Conservation (phyloP, 2,113 vertebrate genomes). For the Brachypteracias leptosomus region DNA sequence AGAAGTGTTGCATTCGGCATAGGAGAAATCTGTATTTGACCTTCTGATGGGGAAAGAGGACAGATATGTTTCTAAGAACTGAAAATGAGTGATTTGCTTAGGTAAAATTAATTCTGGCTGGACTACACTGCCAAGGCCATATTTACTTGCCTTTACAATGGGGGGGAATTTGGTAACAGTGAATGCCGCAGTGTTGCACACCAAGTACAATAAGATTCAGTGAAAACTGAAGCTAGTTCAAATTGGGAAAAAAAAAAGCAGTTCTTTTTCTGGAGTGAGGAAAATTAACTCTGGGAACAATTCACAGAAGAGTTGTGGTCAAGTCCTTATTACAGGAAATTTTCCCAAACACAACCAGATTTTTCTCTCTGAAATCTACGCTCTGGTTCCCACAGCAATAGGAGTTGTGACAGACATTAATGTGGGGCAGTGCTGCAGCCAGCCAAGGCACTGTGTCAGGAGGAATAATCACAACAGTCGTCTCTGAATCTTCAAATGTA, state of each 20-base stretch:
- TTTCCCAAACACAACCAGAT: not conserved
- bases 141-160: not conserved
- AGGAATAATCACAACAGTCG: not conserved
- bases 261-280: not conserved
- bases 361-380: not conserved
- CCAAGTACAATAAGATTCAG: not conserved
- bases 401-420: not conserved
- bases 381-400: not conserved
- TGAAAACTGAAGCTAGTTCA: not conserved
- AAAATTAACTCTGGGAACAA: not conserved
- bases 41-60: not conserved
- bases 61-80: not conserved
- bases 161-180: not conserved
- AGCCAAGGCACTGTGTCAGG: not conserved
- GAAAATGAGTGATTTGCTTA: not conserved
- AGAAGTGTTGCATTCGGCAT: not conserved
- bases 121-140: not conserved
- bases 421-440: rapidly evolving
- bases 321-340: not conserved
- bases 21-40: not conserved
- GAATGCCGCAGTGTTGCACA: not conserved
- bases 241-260: not conserved
- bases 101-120: not conserved
- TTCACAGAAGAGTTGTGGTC: not conserved
- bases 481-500: not conserved